These are phyloP conservation scores for Anas platyrhynchos DNA, from an alignment of 2,113 vertebrate species.

Conservation along the genomic window DNA sequence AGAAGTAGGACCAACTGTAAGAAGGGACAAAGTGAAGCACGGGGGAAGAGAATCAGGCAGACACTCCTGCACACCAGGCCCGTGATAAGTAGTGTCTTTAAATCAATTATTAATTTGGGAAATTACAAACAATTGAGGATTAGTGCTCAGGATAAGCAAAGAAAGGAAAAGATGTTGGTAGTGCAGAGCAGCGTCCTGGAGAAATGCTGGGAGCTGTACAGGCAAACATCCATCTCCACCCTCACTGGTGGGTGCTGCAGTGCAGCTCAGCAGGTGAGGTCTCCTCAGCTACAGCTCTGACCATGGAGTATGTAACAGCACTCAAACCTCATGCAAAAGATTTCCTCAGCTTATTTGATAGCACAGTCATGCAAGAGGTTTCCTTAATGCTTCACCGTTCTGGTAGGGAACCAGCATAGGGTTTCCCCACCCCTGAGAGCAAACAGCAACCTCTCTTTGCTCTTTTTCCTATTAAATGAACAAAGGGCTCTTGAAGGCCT, in stretches of 20 bases:
- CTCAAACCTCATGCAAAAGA: neutral
- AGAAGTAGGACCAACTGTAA: neutral
- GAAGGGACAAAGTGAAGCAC: neutral
- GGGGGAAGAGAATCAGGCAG: neutral
- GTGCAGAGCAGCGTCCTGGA: neutral
- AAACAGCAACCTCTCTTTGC: neutral
- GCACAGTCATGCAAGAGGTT: neutral
- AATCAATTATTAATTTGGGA: neutral
- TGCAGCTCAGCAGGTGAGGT: neutral
- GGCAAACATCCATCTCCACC: accelerated
- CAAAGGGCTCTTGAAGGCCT: neutral
- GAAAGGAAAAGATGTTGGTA: neutral
- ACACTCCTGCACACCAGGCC: neutral
- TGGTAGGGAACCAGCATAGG: neutral
- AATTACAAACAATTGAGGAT: neutral
- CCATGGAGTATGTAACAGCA: neutral
- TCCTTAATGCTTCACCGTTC: neutral
- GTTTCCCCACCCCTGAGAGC: neutral
- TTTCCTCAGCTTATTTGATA: neutral
- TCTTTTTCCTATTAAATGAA: neutral
- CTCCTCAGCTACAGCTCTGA: neutral
- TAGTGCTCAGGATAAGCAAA: neutral
- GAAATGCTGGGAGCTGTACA: neutral
- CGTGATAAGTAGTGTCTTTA: neutral
- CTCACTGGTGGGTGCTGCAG: neutral